Base-by-base conservation (phyloP, 2,113 vertebrate species). In the Stegastes partitus region DNA sequence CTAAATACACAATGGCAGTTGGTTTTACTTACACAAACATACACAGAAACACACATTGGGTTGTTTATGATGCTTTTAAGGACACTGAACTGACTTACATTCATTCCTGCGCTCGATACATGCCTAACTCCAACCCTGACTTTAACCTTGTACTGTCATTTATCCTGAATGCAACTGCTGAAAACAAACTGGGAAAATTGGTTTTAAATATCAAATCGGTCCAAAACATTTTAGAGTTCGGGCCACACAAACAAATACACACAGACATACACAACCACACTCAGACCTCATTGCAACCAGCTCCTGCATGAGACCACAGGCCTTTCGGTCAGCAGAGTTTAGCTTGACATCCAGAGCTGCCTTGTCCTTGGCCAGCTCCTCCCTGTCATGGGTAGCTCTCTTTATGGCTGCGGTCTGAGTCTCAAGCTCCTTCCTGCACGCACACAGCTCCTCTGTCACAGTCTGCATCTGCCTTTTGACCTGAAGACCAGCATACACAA, bases 261-360 rank as follows among this genome's bases (percentile, higher is more conserved):
- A 68, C 19, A 64, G 3, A 67, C 15, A 68, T 11, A 74, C 5
- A 65, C 39, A 42, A 12, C 11, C 63, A 53, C 50, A 58, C 57
- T 61, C 63, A 61, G 23, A 97, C 97, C 96, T 96, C 79, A 97
- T 91, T 10, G 79, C 79, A 25, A 93, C 82, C 39, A 94, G 86
- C 78, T 96, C 95, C 77, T 95, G 93, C 22, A 90, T 83, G 22
- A 92, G 77, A 70, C 90, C 91, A 51, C 75, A 93, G 74, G 86
- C 72, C 78, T 94, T 95, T 80, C 92, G 91, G 70, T 96, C 94
- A 77, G 94, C 88, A 7, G 92, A 87, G 45, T 91, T 91, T 62
- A 95, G 93, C 82, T 90, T 91, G 86, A 95, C 93, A 25, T 86
- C 91, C 83, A 97, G 92, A 68, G 84, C 82, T 50, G 93, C 93